Conservation (phyloP, 1,140 invertebrate genomes). For the Trinorchestia longiramus region DNA sequence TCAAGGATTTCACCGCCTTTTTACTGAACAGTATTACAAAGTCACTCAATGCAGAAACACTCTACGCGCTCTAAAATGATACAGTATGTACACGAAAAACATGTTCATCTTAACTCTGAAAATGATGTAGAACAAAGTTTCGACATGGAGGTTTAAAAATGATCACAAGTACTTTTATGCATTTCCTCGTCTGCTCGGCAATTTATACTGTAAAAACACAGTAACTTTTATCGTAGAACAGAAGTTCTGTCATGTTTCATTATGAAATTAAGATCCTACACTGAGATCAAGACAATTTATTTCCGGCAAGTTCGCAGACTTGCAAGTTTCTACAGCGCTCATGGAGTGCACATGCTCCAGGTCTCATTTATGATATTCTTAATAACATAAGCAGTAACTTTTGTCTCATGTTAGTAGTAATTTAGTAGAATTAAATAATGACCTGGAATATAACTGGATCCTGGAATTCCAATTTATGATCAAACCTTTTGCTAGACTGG, state of each 20-base stretch:
- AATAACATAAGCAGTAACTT: background rate
- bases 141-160: background rate
- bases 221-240: background rate
- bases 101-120: background rate
- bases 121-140: background rate
- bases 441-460: background rate
- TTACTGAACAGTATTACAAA: background rate
- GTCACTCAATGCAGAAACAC: background rate
- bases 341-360: background rate
- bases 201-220: background rate
- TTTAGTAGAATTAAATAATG: background rate
- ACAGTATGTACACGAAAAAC: background rate
- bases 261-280: background rate
- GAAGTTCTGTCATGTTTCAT: background rate
- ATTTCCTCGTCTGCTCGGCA: background rate
- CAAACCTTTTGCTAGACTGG: background rate
- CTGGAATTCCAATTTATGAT: background rate
- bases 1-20: background rate
- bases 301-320: background rate
- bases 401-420: background rate
- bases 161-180: background rate
- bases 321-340: background rate
- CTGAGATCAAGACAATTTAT: background rate
- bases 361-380: background rate
- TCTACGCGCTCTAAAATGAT: conserved; percentile 7